phyloP scores from a whole-genome alignment of 2,888 invertebrate genomes.

The Xiphydria camelus region DNA sequence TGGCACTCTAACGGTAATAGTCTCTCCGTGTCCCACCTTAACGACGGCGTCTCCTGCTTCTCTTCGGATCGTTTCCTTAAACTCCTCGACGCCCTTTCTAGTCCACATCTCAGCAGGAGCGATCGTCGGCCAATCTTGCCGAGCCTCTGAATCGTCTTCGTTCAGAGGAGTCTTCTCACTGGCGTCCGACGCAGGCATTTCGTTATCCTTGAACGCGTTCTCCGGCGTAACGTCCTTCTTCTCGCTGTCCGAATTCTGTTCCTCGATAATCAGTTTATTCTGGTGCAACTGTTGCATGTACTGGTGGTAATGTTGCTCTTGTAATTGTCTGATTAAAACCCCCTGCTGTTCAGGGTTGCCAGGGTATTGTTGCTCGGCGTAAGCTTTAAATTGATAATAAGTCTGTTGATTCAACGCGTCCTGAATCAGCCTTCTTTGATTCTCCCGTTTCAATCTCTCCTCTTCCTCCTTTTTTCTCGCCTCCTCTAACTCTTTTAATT shows the following conservation, averaged over 20 bases:
- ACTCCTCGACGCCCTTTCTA: conserved; percentile 81
- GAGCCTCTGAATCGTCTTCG: conserved; percentile 37
- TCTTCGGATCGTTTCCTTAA: conserved; percentile 83
- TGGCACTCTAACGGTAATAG: conserved; percentile 94
- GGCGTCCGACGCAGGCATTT: conserved; percentile 3
- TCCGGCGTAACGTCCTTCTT: conserved; percentile 33
- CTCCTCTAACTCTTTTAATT: conserved; percentile 58
- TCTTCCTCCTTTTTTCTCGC: conserved; percentile 63
- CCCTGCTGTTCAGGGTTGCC: conserved; percentile 89
- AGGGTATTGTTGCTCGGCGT: conserved; percentile 92
- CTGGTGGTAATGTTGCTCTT: conserved; percentile 98
- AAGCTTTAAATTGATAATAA: conserved; percentile 84
- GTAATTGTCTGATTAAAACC: conserved; percentile 88
- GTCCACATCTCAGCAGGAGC: conserved; percentile 96
- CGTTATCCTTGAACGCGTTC: conserved; percentile 15
- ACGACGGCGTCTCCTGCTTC: conserved; percentile 87
- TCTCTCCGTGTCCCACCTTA: conserved; percentile 94
- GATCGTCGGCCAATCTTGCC: conserved; percentile 60
- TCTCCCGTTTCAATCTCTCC: conserved; percentile 67
- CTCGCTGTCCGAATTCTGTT: conserved; percentile 36
- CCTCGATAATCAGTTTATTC: conserved; percentile 50
- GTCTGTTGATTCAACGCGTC: conserved; percentile 96
- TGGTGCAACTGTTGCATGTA: conserved; percentile 92
- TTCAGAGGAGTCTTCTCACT: conserved; percentile 33
- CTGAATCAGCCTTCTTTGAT: conserved; percentile 81